Evolutionary conservation across 1,140 invertebrate genomes (phyloP), one percentile per base, ranked within the genome.

Genomic region (Drosophila pandora): DNA sequence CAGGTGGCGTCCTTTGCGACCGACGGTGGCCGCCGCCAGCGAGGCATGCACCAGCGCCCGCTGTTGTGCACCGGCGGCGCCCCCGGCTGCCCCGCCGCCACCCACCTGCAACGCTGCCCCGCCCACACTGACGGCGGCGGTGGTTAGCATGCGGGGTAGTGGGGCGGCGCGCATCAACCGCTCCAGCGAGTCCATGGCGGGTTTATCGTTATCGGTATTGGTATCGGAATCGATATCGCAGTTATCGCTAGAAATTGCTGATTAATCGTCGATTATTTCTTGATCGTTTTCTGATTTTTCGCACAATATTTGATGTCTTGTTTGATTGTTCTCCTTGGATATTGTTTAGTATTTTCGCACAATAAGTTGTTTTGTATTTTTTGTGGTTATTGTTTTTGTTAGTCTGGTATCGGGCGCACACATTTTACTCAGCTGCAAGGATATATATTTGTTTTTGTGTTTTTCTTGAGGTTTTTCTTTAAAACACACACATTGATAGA

Each of bases 1-100:
- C 47, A 97, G 93, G 89, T 97, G 96, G 61, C 96, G 93, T 67
- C 95, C 95, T 85, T 96, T 95, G 65, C 95, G 94, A 2, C 95
- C 95, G 43, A 95, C 93, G 17, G 93, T 93, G 34, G 95, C 94
- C 2, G 95, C 95, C 64, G 95, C 95, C 67, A 96, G 92, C 70
- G 95, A 96, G 43, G 95, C 95, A 90, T 96, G 95, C 30, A 96
- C 95, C 71, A 96, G 93, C 6, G 95, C 95, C 48, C 95, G 94
- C 71, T 94, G 94, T 1, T 95, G 94, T 37, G 61, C 81, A 7
- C 76, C 79, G 43, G 74, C 64, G 28, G 65, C 70, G 9, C 43
- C 73, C 13, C 25, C 60, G 12, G 52, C 65, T 34, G 64, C 90
- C n/a, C 25, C 64, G 28, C 47, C 71, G 55, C 62, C 61, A 49